phyloP scores from a whole-genome alignment of 2,888 invertebrate genomes.

The Mesodorylaimus sp. region DNA sequence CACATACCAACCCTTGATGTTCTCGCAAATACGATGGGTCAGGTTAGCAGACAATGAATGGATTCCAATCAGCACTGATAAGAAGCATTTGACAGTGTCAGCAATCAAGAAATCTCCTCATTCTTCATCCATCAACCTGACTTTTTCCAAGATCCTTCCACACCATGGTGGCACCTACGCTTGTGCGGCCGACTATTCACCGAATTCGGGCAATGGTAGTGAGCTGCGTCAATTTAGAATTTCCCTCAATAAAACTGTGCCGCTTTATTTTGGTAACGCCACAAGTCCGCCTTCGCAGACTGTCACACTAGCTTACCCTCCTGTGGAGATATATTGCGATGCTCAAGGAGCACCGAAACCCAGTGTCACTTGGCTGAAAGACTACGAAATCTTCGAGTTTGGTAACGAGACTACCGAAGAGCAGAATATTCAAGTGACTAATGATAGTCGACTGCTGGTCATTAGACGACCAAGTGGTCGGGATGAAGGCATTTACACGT shows the following conservation, averaged over 20 bases:
- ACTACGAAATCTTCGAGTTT: too few relatives aligned
- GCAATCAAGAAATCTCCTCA: too few relatives aligned
- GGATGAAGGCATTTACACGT: not conserved
- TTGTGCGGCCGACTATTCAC: not conserved
- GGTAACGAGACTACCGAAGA: too few relatives aligned
- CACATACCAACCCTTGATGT: too few relatives aligned
- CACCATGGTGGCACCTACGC: not conserved
- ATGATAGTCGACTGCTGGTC: not conserved
- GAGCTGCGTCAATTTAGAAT: too few relatives aligned
- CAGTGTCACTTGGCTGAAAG: not conserved
- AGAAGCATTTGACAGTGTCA: too few relatives aligned
- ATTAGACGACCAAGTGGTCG: not conserved
- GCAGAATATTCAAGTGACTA: too few relatives aligned
- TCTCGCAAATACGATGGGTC: too few relatives aligned
- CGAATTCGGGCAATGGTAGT: not conserved
- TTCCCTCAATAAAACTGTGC: not conserved
- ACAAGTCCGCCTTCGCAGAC: not conserved
- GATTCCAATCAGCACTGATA: too few relatives aligned
- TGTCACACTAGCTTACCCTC: not conserved
- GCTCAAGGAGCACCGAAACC: not conserved
- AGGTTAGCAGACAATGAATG: too few relatives aligned
- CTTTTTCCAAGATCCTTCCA: not conserved
- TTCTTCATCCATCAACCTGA: too few relatives aligned
- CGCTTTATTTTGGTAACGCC: not conserved
- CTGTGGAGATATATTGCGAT: not conserved